Base-by-base conservation (phyloP, 2,797 vertebrate genomes). In the Naso thynnoides region DNA sequence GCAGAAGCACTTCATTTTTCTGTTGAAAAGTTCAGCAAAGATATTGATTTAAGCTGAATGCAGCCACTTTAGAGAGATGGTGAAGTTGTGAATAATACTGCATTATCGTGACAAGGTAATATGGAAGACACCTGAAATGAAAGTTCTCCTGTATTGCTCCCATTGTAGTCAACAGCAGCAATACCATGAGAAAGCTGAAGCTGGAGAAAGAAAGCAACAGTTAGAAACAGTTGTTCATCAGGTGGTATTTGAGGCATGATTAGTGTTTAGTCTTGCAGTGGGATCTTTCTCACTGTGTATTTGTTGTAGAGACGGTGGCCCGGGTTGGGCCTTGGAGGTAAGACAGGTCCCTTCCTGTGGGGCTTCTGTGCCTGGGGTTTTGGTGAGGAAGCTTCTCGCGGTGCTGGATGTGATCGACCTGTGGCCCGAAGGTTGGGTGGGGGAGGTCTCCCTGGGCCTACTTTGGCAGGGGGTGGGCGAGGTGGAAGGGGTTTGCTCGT, bases 301-400 rank as follows among this genome's bases (percentile, higher is more conserved):
- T 96, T 97, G 89, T 94, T 98, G 93, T 99, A 99, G 78, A 99
- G 97, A 74, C 90, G 92, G 83, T 99, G 98, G 77, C 98, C 97
- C 0, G 96, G 97, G 63, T 94, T 95, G 79, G 98, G 98, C 78
- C 98, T 96, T 15, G 97, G 96, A 73, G 98, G 98, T 72, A 98
- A 94, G 45, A 94, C 90, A 4, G 94, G 96, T 74, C 95, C 93
- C 83, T 91, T 95, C 88, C 70, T 94, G 57, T 86, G 92, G 81
- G 94, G 79, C 57, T 86, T 88, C 53, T 81, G 70, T 2, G 64
- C 10, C 64, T 76, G 85, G 23, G 55, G 56, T 75, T 83, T 86
- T 1, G 81, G 31, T n/a, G 84, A 76, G 8, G 33, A 33, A 7
- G 72, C 2, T 0, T 77, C 72, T 67, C 29, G 60, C n/a, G 80